Evolutionary conservation across 2,113 vertebrate species (phyloP).

Genomic region (Empidonax alnorum): DNA sequence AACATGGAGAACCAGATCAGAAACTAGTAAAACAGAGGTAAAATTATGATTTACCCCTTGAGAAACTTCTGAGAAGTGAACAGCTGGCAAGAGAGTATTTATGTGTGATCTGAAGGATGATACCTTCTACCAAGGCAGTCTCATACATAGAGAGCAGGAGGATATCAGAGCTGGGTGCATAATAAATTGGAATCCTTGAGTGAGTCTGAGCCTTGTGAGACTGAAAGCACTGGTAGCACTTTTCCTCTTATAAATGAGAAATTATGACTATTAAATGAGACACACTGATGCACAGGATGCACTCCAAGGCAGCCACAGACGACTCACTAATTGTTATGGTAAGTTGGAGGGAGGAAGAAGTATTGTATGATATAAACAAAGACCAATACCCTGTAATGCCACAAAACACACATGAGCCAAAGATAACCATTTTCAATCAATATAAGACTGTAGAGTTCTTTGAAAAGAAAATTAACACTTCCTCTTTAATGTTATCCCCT

Average conservation of each 20-base stretch:
- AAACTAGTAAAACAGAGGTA: neutral
- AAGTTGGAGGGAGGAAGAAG: conserved; percentile 44
- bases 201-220: conserved; percentile 46
- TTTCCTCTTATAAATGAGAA: conserved; percentile 53
- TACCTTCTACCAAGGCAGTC: conserved; percentile 38
- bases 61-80: conserved; percentile 38
- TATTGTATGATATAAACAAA: conserved; percentile 44
- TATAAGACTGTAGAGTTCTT: neutral
- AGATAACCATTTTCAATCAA: conserved; percentile 10
- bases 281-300: conserved; percentile 59
- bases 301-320: conserved; percentile 60
- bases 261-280: conserved; percentile 65
- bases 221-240: conserved; percentile 26
- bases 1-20: neutral
- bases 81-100: conserved; percentile 50
- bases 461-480: neutral
- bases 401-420: conserved; percentile 5
- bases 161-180: conserved; percentile 43
- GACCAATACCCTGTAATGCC: neutral
- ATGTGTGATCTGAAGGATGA: conserved; percentile 45
- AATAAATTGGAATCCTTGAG: conserved; percentile 62
- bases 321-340: conserved; percentile 53
- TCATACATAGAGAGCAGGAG: conserved; percentile 56
- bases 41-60: neutral
- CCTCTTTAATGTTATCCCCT: neutral